phyloP scores from a whole-genome alignment of 2,113 vertebrate species.

The Pundamilia nyererei region DNA sequence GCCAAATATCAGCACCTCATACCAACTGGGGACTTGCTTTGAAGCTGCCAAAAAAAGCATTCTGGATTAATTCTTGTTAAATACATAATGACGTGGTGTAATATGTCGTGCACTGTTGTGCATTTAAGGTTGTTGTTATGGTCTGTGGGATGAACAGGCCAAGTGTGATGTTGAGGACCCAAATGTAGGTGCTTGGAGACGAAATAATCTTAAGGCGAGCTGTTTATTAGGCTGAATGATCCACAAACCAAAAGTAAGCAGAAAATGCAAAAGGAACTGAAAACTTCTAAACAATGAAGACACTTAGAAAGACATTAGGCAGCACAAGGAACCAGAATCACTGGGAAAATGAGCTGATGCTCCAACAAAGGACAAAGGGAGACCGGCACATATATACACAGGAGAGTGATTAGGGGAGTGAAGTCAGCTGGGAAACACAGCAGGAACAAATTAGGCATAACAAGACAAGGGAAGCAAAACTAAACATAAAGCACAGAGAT shows the following conservation, averaged over 20 bases:
- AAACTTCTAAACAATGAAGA: background rate
- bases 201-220: background rate
- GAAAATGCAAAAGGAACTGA: background rate
- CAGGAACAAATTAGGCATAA: background rate
- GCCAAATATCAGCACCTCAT: background rate
- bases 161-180: accelerated
- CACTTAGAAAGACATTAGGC: accelerated
- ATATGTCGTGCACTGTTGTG: background rate
- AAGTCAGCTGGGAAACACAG: background rate
- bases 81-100: background rate
- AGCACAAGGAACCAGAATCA: background rate
- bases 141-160: background rate
- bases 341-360: background rate
- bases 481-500: background rate
- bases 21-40: background rate
- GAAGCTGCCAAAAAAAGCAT: background rate
- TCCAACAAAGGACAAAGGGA: background rate
- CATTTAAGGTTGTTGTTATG: background rate
- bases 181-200: background rate
- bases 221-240: accelerated
- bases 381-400: accelerated
- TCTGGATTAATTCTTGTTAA: background rate
- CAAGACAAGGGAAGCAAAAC: accelerated
- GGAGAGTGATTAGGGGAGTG: background rate
- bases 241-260: background rate